Evolutionary conservation across 2,797 vertebrate genomes (phyloP).

Genomic region (Xenopus petersii): DNA sequence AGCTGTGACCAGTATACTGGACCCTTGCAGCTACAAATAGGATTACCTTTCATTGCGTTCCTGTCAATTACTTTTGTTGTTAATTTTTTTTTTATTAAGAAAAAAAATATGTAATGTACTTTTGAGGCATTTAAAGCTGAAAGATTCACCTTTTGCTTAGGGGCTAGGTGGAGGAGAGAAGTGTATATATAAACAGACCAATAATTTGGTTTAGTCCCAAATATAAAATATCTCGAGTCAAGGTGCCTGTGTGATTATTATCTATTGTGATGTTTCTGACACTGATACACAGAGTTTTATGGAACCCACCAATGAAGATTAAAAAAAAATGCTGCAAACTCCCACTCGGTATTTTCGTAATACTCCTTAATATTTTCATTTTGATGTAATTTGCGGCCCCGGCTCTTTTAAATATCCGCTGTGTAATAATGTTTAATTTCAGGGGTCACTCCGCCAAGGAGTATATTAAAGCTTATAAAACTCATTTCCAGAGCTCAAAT

Average conservation of each 20-base stretch:
- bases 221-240: conserved; percentile 78
- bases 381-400: conserved; percentile 99
- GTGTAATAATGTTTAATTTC: conserved; percentile 99
- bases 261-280: conserved; percentile 82
- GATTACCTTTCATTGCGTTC: conserved; percentile 57
- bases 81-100: conserved; percentile 29
- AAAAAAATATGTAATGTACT: conserved; percentile 39
- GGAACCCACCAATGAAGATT: conserved; percentile 55
- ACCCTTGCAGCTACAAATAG: conserved; percentile 20
- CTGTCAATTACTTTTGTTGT: conserved; percentile 57
- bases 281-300: conserved; percentile 68
- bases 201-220: conserved; percentile 89
- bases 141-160: conserved; percentile 57
- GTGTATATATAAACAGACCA: conserved; percentile 54
- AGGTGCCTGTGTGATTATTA: conserved; percentile 87
- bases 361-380: conserved; percentile 99
- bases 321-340: conserved; percentile 68
- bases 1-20: conserved; percentile 29
- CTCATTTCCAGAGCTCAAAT: conserved; percentile 99
- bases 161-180: conserved; percentile 67
- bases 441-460: conserved; percentile 99
- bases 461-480: conserved; percentile 99
- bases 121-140: conserved; percentile 56
- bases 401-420: conserved; percentile 99
- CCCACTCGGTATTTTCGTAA: conserved; percentile 94